phyloP scores from a whole-genome alignment of 2,797 vertebrate species.

The Synanceia verrucosa region DNA sequence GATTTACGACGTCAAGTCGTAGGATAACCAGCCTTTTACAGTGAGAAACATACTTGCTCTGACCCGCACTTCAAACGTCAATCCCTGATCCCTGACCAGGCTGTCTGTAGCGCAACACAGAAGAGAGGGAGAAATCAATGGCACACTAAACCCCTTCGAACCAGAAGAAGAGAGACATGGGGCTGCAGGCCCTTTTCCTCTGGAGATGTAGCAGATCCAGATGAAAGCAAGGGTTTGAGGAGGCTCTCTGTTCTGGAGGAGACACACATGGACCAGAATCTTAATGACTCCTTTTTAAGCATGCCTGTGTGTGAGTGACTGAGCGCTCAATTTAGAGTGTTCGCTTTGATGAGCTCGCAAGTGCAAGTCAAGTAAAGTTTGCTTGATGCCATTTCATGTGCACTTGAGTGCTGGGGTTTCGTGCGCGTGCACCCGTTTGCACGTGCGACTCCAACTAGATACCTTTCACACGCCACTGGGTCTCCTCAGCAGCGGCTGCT shows the following conservation, averaged over 20 bases:
- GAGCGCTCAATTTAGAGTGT: slow-evolving; percentile 50
- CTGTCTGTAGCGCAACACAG: slow-evolving; percentile 46
- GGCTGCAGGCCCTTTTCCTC: slow-evolving; percentile 53
- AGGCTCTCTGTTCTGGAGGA: slow-evolving; percentile 49
- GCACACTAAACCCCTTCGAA: slow-evolving; percentile 65
- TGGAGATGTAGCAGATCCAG: slow-evolving; percentile 62
- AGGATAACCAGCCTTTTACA: slow-evolving; percentile 46
- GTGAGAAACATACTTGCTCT: slow-evolving; percentile 42
- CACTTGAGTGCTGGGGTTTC: slow-evolving; percentile 17
- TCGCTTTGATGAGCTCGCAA: slow-evolving; percentile 64
- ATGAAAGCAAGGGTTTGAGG: slow-evolving; percentile 73
- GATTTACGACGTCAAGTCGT: slow-evolving; percentile 53
- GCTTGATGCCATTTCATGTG: slow-evolving; percentile 64
- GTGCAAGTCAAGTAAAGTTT: slow-evolving; percentile 68
- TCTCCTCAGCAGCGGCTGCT: slow-evolving; percentile 31
- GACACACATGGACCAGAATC: slow-evolving; percentile 59
- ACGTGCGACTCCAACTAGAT: slow-evolving; percentile 42
- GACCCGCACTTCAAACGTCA: slow-evolving; percentile 59
- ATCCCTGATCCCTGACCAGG: slow-evolving; percentile 47
- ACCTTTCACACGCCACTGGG: slow-evolving; percentile 50
- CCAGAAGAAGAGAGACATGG: slow-evolving; percentile 40
- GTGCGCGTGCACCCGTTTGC: slow-evolving; percentile 3
- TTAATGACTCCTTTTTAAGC: slow-evolving; percentile 57
- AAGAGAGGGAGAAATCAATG: slow-evolving; percentile 71
- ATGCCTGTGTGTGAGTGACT: background rate